phyloP scores from a whole-genome alignment of 2,113 vertebrate species.

The Chionodraco myersi region DNA sequence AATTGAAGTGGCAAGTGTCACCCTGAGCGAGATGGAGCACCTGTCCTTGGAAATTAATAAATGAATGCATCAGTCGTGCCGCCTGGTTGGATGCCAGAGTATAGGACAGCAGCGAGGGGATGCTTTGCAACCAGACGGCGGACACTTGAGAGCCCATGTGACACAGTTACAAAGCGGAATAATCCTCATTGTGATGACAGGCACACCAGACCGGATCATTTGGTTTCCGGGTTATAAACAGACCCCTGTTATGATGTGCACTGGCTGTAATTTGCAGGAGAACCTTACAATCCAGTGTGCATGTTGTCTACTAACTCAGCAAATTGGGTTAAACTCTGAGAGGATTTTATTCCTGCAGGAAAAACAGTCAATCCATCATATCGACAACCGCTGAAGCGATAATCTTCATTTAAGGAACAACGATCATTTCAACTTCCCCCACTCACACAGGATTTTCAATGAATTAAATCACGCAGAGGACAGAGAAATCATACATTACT shows the following conservation, averaged over 20 bases:
- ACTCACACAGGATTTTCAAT: neutral
- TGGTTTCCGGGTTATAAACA: conserved; percentile 56
- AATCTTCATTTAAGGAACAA: neutral
- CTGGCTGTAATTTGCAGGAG: neutral
- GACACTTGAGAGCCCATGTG: conserved; percentile 49
- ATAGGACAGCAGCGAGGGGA: neutral
- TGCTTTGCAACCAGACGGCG: conserved; percentile 10
- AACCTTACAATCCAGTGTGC: neutral
- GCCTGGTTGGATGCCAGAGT: conserved; percentile 6
- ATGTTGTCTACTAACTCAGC: neutral
- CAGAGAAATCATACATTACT: neutral
- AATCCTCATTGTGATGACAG: conserved; percentile 61
- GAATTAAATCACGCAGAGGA: neutral
- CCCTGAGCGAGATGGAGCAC: conserved; percentile 62
- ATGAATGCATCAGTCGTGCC: conserved; percentile 51
- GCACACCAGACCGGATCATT: conserved; percentile 42
- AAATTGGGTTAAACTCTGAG: neutral
- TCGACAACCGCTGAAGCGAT: neutral
- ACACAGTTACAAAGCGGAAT: conserved; percentile 49
- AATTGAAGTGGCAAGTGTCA: conserved; percentile 59
- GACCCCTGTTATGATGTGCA: neutral
- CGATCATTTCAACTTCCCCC: neutral
- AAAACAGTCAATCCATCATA: conserved; percentile 11
- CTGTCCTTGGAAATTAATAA: conserved; percentile 73
- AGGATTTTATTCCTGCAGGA: neutral